Evolutionary conservation across 2,888 invertebrate genomes (phyloP).

Genomic region (Leucozona laternaria): DNA sequence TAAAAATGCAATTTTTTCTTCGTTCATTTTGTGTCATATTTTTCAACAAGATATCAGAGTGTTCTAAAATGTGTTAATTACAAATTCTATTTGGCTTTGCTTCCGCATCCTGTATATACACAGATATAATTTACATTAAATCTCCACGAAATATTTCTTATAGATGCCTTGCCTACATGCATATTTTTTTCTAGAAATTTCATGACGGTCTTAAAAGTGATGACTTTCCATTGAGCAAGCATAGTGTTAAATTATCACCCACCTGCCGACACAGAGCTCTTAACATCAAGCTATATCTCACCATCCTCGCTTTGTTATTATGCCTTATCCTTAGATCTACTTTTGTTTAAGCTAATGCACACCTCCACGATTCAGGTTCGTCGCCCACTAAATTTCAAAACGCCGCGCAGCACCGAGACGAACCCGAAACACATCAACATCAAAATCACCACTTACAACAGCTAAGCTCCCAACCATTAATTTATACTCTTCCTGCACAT

Average conservation of each 20-base stretch:
- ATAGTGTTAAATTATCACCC: conserved; percentile 65
- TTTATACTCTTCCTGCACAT: conserved; percentile 66
- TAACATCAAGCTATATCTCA: conserved; percentile 28
- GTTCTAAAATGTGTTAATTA: too few relatives aligned
- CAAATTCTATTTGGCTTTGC: too few relatives aligned
- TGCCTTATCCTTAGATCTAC: conserved; percentile 56
- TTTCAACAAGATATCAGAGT: too few relatives aligned
- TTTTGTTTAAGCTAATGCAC: conserved; percentile 61
- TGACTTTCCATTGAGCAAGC: conserved; percentile 37
- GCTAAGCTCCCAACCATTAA: conserved; percentile 64
- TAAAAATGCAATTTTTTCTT: too few relatives aligned
- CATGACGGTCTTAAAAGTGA: conserved; percentile 63
- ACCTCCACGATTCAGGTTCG: conserved; percentile 27
- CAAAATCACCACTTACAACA: conserved; percentile 66
- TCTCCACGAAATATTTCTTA: neutral
- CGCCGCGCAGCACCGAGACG: too few relatives aligned
- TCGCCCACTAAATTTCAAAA: conserved; percentile 30
- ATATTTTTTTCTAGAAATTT: conserved; percentile 40
- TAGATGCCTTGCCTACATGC: too few relatives aligned
- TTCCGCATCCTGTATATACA: neutral
- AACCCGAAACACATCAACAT: conserved; percentile 54
- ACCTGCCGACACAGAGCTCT: conserved; percentile 45
- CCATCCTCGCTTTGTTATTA: conserved; percentile 10
- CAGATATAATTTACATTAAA: neutral
- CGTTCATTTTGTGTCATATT: too few relatives aligned